These are phyloP conservation scores for Drosophila cognata DNA, from an alignment of 2,888 invertebrate species.

Conservation along the genomic window DNA sequence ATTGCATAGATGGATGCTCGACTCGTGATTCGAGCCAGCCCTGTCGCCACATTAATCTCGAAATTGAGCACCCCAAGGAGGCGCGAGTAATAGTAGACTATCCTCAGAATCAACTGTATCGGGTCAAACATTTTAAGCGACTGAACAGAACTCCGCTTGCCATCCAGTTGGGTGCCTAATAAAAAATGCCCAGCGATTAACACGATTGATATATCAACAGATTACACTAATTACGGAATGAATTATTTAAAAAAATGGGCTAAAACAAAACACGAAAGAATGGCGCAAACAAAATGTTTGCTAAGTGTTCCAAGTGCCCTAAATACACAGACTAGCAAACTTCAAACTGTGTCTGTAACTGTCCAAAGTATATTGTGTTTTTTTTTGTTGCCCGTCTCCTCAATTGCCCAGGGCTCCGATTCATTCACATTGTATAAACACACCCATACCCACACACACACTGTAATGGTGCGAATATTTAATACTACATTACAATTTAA, in stretches of 20 bases:
- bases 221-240: conserved; percentile 20
- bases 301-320: too few relatives aligned
- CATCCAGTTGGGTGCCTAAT: neutral
- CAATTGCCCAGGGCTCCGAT: conserved; percentile 45
- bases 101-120: conserved; percentile 40
- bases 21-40: conserved; percentile 31
- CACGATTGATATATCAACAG: neutral
- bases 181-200: neutral
- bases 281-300: too few relatives aligned
- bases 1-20: conserved; percentile 34
- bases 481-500: too few relatives aligned
- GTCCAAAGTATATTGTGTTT: conserved; percentile 47
- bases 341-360: conserved; percentile 34
- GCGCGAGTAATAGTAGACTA: conserved; percentile 43
- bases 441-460: conserved; percentile 1
- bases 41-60: conserved; percentile 48
- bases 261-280: neutral
- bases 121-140: conserved; percentile 35
- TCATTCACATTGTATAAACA: conserved; percentile 36
- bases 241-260: neutral
- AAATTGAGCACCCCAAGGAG: conserved; percentile 56
- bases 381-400: conserved; percentile 46
- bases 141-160: conserved; percentile 19
- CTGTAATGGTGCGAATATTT: too few relatives aligned
- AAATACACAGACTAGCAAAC: conserved; percentile 17